A percentile compares a stretch with the other conserved stretches of the same genome.
Conservation (phyloP, 2,797 vertebrate genomes). For the Melanotaenia maccullochi region DNA sequence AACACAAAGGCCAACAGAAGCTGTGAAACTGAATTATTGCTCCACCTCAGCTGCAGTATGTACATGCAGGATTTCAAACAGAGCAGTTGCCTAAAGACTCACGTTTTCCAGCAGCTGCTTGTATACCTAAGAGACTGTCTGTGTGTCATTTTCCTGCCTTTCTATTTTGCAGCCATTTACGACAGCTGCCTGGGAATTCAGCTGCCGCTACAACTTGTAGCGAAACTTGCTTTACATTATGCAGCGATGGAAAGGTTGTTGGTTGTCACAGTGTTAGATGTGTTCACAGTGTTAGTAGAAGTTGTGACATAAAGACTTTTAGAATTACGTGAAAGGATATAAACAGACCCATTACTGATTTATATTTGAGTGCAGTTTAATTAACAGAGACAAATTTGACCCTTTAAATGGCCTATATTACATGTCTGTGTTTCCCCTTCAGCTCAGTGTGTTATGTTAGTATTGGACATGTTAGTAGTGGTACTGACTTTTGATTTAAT, state of each 20-base stretch:
- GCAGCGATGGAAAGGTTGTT: constrained; percentile 21
- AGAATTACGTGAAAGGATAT: background rate
- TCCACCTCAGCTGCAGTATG: constrained; percentile 25
- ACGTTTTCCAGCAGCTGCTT: constrained; percentile 75
- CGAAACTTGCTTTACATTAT: constrained; percentile 35
- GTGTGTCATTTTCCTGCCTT: constrained; percentile 59
- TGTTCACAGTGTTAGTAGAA: constrained; percentile 5
- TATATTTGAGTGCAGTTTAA: background rate
- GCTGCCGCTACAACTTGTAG: constrained; percentile 51
- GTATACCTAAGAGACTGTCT: constrained; percentile 63
- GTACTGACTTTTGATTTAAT: background rate
- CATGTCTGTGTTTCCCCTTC: background rate
- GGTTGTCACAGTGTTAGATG: constrained; percentile 28
- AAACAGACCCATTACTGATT: background rate
- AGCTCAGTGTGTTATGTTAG: background rate
- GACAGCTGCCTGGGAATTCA: constrained; percentile 65
- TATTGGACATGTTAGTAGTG: background rate
- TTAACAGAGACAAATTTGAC: background rate
- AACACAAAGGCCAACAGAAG: background rate
- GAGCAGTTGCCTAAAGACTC: constrained; percentile 71
- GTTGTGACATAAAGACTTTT: background rate
- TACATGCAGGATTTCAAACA: constrained; percentile 42
- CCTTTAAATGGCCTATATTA: background rate
- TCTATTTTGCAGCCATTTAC: constrained; percentile 65
- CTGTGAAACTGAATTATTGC: background rate